Evolutionary conservation across 2,113 vertebrate species (phyloP).

Genomic region (Charina bottae): DNA sequence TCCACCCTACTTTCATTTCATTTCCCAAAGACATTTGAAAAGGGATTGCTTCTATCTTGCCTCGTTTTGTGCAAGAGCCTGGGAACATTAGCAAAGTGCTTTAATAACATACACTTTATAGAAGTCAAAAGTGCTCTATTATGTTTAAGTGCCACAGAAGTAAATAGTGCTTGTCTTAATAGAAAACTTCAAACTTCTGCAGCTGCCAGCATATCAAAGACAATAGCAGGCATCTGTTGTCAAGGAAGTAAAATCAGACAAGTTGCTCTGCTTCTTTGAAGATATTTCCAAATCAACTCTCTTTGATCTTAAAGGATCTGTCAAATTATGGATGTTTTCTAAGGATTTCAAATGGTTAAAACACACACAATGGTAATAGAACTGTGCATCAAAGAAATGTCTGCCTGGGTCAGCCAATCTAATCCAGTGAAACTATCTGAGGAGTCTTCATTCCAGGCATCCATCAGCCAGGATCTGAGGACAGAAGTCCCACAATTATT

Average conservation of each 20-base stretch:
- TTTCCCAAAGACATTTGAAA: conserved; percentile 69
- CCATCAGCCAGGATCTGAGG: not conserved
- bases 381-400: not conserved
- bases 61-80: conserved; percentile 65
- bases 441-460: not conserved
- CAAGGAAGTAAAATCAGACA: conserved; percentile 61
- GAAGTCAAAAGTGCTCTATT: conserved; percentile 67
- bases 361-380: conserved; percentile 39
- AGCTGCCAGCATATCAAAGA: conserved; percentile 70
- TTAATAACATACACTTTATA: conserved; percentile 52
- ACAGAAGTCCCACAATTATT: not conserved
- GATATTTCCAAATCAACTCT: conserved; percentile 52
- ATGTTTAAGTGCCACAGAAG: conserved; percentile 53
- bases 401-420: conserved; percentile 9
- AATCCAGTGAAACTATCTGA: not conserved
- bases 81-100: conserved; percentile 65
- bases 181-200: conserved; percentile 69
- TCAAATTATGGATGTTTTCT: conserved; percentile 59
- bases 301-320: conserved; percentile 55
- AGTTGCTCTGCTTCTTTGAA: conserved; percentile 57
- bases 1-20: conserved; percentile 61
- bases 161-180: conserved; percentile 70
- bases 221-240: conserved; percentile 55
- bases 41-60: conserved; percentile 57
- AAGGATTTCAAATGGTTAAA: conserved; percentile 62